Conservation (phyloP, 2,888 invertebrate species). For the Papilio gigon region DNA sequence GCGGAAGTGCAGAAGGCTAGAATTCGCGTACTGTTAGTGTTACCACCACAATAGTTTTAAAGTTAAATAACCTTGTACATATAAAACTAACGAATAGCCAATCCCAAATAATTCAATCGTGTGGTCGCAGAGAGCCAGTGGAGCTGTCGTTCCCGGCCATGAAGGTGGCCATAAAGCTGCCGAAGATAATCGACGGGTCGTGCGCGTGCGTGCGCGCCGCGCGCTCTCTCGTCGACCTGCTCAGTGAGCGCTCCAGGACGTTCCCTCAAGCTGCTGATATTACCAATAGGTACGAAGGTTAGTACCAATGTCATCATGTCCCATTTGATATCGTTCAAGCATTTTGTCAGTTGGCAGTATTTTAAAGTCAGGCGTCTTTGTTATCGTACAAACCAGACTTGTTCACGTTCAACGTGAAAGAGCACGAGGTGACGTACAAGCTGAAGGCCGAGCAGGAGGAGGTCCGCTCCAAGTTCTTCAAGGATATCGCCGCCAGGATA, state of each 20-base stretch:
- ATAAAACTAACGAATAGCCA: too few species aligned
- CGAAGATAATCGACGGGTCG: constrained; percentile 78
- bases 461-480: constrained; percentile 68
- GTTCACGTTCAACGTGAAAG: constrained; percentile 71
- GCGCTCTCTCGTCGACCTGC: constrained; percentile 82
- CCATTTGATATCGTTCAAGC: too few species aligned
- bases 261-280: constrained; percentile 55
- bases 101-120: too few species aligned
- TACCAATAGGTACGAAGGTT: constrained; percentile 64
- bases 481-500: constrained; percentile 65
- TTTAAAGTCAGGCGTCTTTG: background rate
- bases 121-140: constrained; percentile 70
- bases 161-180: constrained; percentile 79
- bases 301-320: constrained; percentile 12
- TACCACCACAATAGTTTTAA: too few species aligned
- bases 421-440: constrained; percentile 62
- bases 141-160: constrained; percentile 81
- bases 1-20: too few species aligned
- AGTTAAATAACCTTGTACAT: too few species aligned
- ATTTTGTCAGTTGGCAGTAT: background rate
- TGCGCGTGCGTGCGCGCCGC: constrained; percentile 82
- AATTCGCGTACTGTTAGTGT: too few species aligned
- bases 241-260: constrained; percentile 75
- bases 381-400: constrained; percentile 63
- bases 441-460: constrained; percentile 75